Evolutionary conservation across 2,113 vertebrate genomes (phyloP), one percentile per base, ranked within the genome.

Genomic region (Gulo gulo): DNA sequence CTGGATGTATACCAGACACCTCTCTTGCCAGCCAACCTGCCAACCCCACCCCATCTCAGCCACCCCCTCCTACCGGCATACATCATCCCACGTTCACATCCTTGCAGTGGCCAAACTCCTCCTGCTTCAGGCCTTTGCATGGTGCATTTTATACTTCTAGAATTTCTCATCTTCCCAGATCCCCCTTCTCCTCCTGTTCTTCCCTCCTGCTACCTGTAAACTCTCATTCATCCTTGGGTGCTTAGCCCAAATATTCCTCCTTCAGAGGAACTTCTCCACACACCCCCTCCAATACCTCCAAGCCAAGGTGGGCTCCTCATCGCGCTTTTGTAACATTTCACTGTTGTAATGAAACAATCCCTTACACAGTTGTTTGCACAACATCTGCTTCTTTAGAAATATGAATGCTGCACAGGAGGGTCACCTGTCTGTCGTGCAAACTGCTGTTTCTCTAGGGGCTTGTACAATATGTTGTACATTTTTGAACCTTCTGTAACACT

Each of bases 341-440:
- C n/a, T 26, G 45, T 34, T 74, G 4, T 36, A 90, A 87, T 82
- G 50, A 50, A 78, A 52, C 36, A 69, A 92, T 69, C 78, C 88
- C 55, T 15, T 84, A 85, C 8, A 65, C 1, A 90, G 36, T 89
- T 88, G 92, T 76, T 87, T 61, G 82, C 45, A 79, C 8, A 78
- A 92, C n/a, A 94, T 78, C 78, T 95, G 74, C 31, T 39, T 95
- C 80, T 85, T 96, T 61, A 79, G 71, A 95, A 93, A 94, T 45
- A 69, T 3, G 39, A 7, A 47, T 47, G 20, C 59, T 89, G 59
- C 45, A 13, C 13, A 50, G 88, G n/a, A 80, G 8, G 15, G 76
- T 93, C 63, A 52, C 23, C 55, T 74, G 31, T 65, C 39, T 57
- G 57, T 55, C 15, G 9, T 16, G 7, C 11, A 31, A 83, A 89